Evolutionary conservation across 35 echinoderm and acorn worm species (phyloP), one percentile per base, ranked within the genome.

Genomic region (Lytechinus pictus): DNA sequence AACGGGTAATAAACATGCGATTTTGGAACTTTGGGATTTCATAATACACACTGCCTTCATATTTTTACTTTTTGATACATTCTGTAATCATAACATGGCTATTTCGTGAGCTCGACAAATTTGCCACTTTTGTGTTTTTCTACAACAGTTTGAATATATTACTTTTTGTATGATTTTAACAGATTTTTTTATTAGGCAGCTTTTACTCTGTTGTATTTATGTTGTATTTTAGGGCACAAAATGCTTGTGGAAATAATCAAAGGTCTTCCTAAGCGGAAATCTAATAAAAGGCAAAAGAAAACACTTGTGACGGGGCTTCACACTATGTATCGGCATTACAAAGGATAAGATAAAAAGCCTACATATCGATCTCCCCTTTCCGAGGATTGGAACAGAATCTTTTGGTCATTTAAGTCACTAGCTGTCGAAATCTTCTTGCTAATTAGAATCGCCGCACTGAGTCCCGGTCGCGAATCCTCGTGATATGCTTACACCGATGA

Each of bases 261-360:
- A 79, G 4, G 19, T 79, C 66, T 79, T 79, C 66, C 66, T 79
- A 16, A 24, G 8, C 66, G 66, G 66, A 79, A 79, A 79, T 79
- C 66, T 79, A 79, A 79, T 79, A 79, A 79, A 24, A 16, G 21
- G 66, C 19, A 79, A 79, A 79, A 24, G 66, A 79, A 24, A 79
- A 79, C 66, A 79, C 66, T 79, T 79, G 66, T 79, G 66, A 79
- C 66, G 66, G 66, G 66, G n/a, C 21, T 79, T 79, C 66, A 79
- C 1, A 79, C 66, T 5, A 24, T 24, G 66, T 24, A 79, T 79
- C 66, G 66, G n/a, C 66, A 79, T n/a, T 79, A 24, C 66, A 79
- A 79, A 79, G 1, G 66, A 79, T 79, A 79, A 79, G 66, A 24
- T 79, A 79, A 79, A 44, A 79, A 79, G 19, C 66, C 66, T 79